These are phyloP conservation scores for Rhimphoctona megacephalus DNA, from an alignment of 2,888 invertebrate species.

Conservation along the genomic window DNA sequence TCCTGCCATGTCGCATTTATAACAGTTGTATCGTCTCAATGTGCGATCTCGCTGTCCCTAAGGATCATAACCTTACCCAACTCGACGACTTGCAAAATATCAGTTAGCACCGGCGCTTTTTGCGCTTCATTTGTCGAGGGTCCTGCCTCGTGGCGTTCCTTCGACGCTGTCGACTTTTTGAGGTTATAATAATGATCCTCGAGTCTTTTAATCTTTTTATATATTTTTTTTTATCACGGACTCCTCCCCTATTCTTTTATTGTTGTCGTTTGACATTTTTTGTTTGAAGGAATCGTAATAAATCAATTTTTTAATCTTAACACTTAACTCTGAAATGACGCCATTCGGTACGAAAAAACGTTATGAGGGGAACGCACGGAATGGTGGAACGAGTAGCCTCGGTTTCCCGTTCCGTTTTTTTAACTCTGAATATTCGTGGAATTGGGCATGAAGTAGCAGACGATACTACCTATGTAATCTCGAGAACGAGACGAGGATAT, in stretches of 20 bases:
- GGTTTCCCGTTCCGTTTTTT: slow-evolving; percentile 31
- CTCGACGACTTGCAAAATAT: slow-evolving; percentile 1
- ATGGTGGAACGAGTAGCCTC: slow-evolving; percentile 32
- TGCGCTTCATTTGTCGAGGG: not conserved
- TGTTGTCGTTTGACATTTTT: slow-evolving; percentile 24
- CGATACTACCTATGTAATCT: slow-evolving; percentile 39
- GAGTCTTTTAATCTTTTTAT: slow-evolving; percentile 44
- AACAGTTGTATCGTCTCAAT: slow-evolving; percentile 26
- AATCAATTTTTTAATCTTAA: not conserved
- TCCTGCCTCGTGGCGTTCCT: not conserved
- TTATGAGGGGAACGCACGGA: slow-evolving; percentile 40
- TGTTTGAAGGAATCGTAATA: not conserved
- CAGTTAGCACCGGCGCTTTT: slow-evolving; percentile 1
- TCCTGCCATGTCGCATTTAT: slow-evolving; percentile 8
- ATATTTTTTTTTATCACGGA: slow-evolving; percentile 44
- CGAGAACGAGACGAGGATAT: too few species aligned
- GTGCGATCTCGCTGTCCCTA: slow-evolving; percentile 31
- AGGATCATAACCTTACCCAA: not conserved
- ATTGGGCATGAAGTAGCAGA: slow-evolving; percentile 40
- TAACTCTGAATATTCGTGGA: slow-evolving; percentile 46
- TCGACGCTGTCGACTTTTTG: slow-evolving; percentile 13
- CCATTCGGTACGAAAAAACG: slow-evolving; percentile 49
- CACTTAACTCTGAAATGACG: slow-evolving; percentile 5
- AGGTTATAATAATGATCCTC: slow-evolving; percentile 47
- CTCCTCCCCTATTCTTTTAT: slow-evolving; percentile 34